Conservation (phyloP, 2,113 vertebrate genomes). For the Syngnathus scovelli region DNA sequence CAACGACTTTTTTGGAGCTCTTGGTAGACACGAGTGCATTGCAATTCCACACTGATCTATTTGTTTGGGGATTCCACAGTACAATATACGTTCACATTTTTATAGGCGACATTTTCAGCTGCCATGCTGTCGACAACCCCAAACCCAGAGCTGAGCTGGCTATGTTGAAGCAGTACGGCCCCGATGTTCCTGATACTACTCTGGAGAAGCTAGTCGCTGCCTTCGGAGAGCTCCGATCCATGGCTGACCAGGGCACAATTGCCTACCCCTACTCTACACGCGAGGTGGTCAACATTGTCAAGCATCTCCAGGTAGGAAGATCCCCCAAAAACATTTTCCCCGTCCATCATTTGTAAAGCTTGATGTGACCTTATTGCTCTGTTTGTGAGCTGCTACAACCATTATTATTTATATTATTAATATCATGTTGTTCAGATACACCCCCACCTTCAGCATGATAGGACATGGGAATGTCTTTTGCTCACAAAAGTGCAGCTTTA, state of each 20-base stretch:
- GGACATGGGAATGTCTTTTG: too few relatives aligned
- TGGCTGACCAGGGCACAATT: constrained; percentile 94
- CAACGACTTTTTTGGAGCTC: constrained; percentile 94
- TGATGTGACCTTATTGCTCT: neutral
- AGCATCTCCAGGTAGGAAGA: constrained; percentile 87
- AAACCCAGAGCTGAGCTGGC: constrained; percentile 85
- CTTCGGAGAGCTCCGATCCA: constrained; percentile 88
- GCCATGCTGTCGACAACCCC: constrained; percentile 95
- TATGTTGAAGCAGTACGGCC: constrained; percentile 92
- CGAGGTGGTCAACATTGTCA: constrained; percentile 96
- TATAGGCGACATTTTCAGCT: constrained; percentile 95
- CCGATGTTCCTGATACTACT: constrained; percentile 77
- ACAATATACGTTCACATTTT: neutral
- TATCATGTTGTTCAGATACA: too few relatives aligned
- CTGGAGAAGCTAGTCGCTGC: constrained; percentile 88
- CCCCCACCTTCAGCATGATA: too few relatives aligned
- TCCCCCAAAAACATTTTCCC: neutral
- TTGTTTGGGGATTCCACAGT: neutral
- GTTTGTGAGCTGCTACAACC: too few relatives aligned
- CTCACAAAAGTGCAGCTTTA: too few relatives aligned
- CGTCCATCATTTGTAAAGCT: too few relatives aligned
- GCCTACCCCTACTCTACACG: constrained; percentile 96
- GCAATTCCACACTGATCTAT: neutral
- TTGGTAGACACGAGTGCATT: constrained; percentile 70
- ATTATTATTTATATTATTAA: too few relatives aligned